phyloP scores from a whole-genome alignment of 2,797 vertebrate genomes.

The Aotus griseimembra region DNA sequence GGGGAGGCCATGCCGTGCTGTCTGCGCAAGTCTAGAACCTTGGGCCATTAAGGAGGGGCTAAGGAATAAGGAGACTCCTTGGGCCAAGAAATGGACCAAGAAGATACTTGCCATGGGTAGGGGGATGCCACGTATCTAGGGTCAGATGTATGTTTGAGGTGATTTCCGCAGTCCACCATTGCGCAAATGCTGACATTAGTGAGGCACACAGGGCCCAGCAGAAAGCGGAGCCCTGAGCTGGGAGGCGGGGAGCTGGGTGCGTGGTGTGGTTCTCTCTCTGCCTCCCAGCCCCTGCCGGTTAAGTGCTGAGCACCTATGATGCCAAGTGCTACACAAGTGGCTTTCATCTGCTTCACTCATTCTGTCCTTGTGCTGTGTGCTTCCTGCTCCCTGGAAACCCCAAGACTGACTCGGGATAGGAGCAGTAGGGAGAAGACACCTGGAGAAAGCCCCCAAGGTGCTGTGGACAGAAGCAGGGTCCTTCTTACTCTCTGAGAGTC shows the following conservation, averaged over 20 bases:
- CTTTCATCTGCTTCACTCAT: neutral
- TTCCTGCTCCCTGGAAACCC: neutral
- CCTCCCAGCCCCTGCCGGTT: neutral
- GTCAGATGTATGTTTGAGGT: neutral
- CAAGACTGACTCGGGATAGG: neutral
- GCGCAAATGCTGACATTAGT: neutral
- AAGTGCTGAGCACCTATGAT: neutral
- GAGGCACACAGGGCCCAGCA: neutral
- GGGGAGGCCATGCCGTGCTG: accelerated
- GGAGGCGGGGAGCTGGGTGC: neutral
- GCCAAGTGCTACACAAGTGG: neutral
- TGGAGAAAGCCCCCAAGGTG: neutral
- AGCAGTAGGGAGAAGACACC: accelerated
- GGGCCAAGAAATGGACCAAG: neutral
- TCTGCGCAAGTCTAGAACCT: neutral
- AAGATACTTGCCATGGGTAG: neutral
- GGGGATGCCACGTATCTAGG: neutral
- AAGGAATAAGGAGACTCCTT: neutral
- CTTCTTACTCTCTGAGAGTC: neutral
- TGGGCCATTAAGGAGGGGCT: neutral
- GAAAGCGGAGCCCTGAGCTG: neutral
- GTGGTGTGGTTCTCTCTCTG: neutral
- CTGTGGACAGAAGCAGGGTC: neutral
- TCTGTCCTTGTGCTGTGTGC: neutral
- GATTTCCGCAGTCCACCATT: neutral